A percentile compares a stretch with the other conserved stretches of the same genome.
These are phyloP conservation scores for Onychomys arenicola DNA, from an alignment of 2,797 vertebrate genomes.

Conservation along the genomic window DNA sequence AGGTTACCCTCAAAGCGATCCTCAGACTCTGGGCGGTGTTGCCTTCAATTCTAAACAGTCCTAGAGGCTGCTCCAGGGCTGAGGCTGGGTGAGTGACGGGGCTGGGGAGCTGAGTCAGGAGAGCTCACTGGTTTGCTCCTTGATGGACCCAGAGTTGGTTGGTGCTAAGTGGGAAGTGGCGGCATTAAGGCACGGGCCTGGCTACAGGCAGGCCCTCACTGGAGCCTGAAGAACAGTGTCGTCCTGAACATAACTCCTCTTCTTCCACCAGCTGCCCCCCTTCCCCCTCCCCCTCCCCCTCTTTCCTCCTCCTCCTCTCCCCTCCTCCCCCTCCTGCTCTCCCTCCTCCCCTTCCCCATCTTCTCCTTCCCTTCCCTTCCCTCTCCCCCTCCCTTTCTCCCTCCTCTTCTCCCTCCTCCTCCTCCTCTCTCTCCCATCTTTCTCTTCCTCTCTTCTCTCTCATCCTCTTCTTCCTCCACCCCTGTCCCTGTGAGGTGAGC, in stretches of 20 bases:
- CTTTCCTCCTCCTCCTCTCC: no score
- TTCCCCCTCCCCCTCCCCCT: no score
- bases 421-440: neutral
- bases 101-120: neutral
- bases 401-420: neutral
- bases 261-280: neutral
- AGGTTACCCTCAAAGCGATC: neutral
- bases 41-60: neutral
- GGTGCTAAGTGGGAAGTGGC: neutral
- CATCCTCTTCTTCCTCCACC: neutral
- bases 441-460: neutral
- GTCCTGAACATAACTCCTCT: neutral
- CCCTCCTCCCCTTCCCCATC: no score
- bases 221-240: neutral
- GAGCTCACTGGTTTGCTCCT: neutral
- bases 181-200: neutral
- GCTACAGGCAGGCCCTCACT: neutral
- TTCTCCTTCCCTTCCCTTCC: neutral
- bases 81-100: no score
- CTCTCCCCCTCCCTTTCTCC: neutral
- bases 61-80: neutral
- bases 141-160: neutral
- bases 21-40: rapidly evolving
- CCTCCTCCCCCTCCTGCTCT: neutral
- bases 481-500: neutral